These are phyloP conservation scores for Ascidia mentula DNA, from an alignment of 23 tunicate genomes.

Conservation along the genomic window DNA sequence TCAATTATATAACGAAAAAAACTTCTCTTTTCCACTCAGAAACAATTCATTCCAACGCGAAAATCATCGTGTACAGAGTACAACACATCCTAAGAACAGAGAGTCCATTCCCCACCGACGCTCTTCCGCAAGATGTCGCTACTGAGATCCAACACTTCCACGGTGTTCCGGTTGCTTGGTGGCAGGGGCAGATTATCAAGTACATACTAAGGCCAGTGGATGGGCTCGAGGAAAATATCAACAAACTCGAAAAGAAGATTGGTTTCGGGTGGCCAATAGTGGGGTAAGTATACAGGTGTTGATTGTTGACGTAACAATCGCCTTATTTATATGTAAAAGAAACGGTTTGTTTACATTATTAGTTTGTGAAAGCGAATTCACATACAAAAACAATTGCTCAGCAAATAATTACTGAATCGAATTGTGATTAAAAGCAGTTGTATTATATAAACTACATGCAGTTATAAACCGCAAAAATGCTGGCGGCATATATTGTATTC, in stretches of 20 bases:
- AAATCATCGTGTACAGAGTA: background rate
- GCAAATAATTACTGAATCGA: no score
- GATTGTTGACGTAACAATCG: no score
- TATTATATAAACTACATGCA: no score
- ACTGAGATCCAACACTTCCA: constrained; percentile 23
- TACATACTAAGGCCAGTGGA: background rate
- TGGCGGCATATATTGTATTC: no score
- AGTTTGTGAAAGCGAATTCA: no score
- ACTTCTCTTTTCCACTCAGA: no score
- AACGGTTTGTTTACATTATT: no score
- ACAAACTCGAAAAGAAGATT: background rate
- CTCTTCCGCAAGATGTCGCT: constrained; percentile 44
- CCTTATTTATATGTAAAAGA: no score
- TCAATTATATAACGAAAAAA: no score
- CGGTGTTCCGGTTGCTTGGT: constrained; percentile 34
- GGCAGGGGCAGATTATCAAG: constrained; percentile 11
- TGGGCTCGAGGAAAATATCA: background rate
- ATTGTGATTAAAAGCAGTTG: no score
- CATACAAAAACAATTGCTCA: no score
- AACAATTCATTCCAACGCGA: background rate
- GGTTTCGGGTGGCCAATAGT: background rate
- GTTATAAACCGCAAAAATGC: no score
- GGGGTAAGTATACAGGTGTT: background rate
- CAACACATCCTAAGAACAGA: background rate
- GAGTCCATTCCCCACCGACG: constrained; percentile 16